Base-by-base conservation (phyloP, 2,888 invertebrate species). In the Chouioia cunea region DNA sequence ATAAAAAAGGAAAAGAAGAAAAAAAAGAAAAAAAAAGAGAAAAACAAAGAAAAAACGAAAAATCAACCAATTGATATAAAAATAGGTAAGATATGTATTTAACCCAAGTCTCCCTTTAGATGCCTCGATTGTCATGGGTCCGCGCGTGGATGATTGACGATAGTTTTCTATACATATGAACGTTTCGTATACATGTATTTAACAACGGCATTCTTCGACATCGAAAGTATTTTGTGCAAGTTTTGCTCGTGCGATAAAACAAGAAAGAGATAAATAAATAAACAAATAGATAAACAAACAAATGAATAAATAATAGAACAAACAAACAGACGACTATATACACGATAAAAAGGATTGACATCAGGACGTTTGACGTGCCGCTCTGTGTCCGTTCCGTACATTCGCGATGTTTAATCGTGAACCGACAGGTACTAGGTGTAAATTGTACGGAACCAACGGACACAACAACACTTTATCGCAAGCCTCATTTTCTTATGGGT, bases 151-250 rank as follows among this genome's bases (percentile, higher is more conserved):
- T 16, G 65, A 43, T 65, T 22, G 57, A 57, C 43, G 57, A 16
- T 65, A 65, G 57, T 65, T 65, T 65, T 65, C 65, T 65, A 65
- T 57, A 27, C 36, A 36, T 16, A 60, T 18, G 54, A 57, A 43
- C 65, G 57, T 50, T 64, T 47, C 54, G 23, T 64, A 47, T n/a
- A 59, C 48, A 58, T 44, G 36, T 36, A 36, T 36, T 36, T 36
- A 36, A 54, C 27, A 54, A 23, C 2, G 23, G 15, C 22, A 46
- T 50, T 47, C 27, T 36, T 36, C 4, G 15, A 54, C 64, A 16
- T 56, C 36, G 36, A 36, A 36, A 36, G 36, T 36, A 36, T 36
- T 36, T 36, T 36, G 36, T 36, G 36, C 36, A 36, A 36, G 36
- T 36, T 36, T 10, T 36, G 36, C 36, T 6, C 36, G 36, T 10